phyloP scores from a whole-genome alignment of 2,797 vertebrate genomes.

The Lithobates pipiens region DNA sequence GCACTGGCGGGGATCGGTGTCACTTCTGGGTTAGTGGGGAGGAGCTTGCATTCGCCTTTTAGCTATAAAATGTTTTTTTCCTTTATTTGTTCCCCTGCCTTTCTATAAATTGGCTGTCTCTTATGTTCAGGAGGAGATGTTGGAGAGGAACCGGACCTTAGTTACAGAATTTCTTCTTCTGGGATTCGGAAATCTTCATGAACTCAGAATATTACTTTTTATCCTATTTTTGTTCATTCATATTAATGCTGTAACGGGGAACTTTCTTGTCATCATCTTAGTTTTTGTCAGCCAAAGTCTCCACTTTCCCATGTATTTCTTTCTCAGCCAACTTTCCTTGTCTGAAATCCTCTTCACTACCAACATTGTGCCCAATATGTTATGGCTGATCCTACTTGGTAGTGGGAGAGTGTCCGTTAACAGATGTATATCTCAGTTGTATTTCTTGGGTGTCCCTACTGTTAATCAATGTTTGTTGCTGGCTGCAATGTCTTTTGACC shows the following conservation, averaged over 20 bases:
- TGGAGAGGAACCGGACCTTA: neutral
- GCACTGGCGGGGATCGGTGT: no score
- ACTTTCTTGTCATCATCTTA: slow-evolving; percentile 33
- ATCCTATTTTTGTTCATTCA: slow-evolving; percentile 42
- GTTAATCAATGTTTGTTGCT: slow-evolving; percentile 28
- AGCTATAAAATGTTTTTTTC: no score
- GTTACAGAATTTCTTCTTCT: slow-evolving; percentile 46
- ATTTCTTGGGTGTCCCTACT: neutral
- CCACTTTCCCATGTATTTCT: slow-evolving; percentile 60
- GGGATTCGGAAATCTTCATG: slow-evolving; percentile 47
- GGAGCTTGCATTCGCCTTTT: no score
- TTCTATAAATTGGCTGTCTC: no score
- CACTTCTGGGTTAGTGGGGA: no score
- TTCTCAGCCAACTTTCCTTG: slow-evolving; percentile 46
- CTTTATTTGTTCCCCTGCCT: no score
- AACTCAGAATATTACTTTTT: slow-evolving; percentile 33
- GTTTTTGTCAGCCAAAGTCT: slow-evolving; percentile 17
- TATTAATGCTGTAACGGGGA: slow-evolving; percentile 18
- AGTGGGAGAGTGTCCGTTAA: neutral
- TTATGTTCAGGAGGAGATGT: slow-evolving; percentile 1
- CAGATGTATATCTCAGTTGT: slow-evolving; percentile 31
- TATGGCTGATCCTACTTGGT: slow-evolving; percentile 1
- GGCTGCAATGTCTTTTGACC: slow-evolving; percentile 47
- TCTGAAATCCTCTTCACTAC: slow-evolving; percentile 34
- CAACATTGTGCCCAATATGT: slow-evolving; percentile 36